phyloP scores from a whole-genome alignment of 2,888 invertebrate species.

The Cybosia mesomella region DNA sequence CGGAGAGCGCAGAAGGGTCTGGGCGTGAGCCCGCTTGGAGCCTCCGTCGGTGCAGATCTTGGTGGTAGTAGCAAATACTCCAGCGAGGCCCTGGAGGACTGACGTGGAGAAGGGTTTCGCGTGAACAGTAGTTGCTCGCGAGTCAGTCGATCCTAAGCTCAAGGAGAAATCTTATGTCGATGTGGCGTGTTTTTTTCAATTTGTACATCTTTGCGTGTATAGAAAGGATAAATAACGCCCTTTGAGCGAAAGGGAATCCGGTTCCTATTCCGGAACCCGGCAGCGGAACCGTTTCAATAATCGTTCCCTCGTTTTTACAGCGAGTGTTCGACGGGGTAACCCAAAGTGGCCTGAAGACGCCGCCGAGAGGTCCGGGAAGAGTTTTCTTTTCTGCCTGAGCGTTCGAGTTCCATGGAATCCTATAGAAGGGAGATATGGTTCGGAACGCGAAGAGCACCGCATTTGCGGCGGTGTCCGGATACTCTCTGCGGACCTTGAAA shows the following conservation, averaged over 20 bases:
- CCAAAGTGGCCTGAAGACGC: slow-evolving; percentile 71
- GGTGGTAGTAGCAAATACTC: slow-evolving; percentile 90
- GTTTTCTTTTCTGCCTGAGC: slow-evolving; percentile 58
- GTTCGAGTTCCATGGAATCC: slow-evolving; percentile 81
- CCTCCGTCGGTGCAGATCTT: slow-evolving; percentile 19
- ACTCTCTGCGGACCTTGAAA: slow-evolving; percentile 70
- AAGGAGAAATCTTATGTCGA: slow-evolving; percentile 81
- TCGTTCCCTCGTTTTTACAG: slow-evolving; percentile 67
- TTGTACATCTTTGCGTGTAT: slow-evolving; percentile 62
- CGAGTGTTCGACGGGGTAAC: slow-evolving; percentile 67
- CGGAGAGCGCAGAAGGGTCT: slow-evolving; percentile 87
- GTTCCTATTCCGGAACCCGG: slow-evolving; percentile 88
- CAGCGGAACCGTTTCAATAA: slow-evolving; percentile 79
- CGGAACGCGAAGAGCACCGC: slow-evolving; percentile 73
- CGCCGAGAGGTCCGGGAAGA: slow-evolving; percentile 81
- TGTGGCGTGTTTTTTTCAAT: slow-evolving; percentile 44
- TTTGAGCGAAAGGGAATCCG: slow-evolving; percentile 85
- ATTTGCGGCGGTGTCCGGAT: slow-evolving; percentile 64
- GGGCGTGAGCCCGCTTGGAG: slow-evolving; percentile 67
- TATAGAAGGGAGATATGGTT: slow-evolving; percentile 85
- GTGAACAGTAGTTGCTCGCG: slow-evolving; percentile 85
- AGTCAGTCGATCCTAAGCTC: slow-evolving; percentile 88
- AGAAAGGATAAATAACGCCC: slow-evolving; percentile 78
- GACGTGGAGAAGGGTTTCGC: slow-evolving; percentile 86
- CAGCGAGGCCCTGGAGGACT: slow-evolving; percentile 88